These are phyloP conservation scores for Cnemophilus loriae DNA, from an alignment of 2,113 vertebrate species.

Conservation along the genomic window DNA sequence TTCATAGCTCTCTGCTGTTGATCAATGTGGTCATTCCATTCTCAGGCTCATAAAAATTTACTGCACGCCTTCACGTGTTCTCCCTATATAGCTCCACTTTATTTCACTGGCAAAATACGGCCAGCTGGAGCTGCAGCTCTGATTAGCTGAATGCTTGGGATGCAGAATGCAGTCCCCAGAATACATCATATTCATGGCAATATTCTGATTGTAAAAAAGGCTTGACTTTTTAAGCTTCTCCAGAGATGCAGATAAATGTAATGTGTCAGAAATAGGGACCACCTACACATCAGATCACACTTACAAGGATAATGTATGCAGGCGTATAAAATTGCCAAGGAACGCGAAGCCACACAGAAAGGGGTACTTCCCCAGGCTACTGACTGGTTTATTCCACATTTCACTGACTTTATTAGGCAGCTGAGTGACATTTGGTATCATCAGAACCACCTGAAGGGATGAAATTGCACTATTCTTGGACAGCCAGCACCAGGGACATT, in stretches of 20 bases:
- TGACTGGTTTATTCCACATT: slow-evolving; percentile 29
- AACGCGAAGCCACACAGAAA: slow-evolving; percentile 49
- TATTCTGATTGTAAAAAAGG: slow-evolving; percentile 18
- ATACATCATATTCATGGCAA: slow-evolving; percentile 44
- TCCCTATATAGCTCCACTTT: slow-evolving; percentile 40
- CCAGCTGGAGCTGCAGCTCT: slow-evolving; percentile 52
- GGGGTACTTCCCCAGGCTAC: slow-evolving; percentile 34
- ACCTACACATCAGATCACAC: slow-evolving; percentile 56
- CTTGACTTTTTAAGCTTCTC: slow-evolving; percentile 41
- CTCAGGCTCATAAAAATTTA: slow-evolving; percentile 42
- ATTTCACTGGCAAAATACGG: slow-evolving; percentile 15
- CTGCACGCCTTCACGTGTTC: neutral
- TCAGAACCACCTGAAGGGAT: slow-evolving; percentile 31
- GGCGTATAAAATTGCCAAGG: slow-evolving; percentile 9
- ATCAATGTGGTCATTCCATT: slow-evolving; percentile 43
- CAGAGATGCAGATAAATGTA: slow-evolving; percentile 59
- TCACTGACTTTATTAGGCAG: slow-evolving; percentile 1
- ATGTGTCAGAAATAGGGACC: slow-evolving; percentile 53
- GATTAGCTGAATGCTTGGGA: slow-evolving; percentile 44
- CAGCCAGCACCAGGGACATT: neutral
- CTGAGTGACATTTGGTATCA: slow-evolving; percentile 29
- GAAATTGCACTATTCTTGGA: neutral
- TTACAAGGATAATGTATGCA: slow-evolving; percentile 55
- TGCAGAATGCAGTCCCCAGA: slow-evolving; percentile 35
- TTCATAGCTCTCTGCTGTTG: slow-evolving; percentile 10